Percentiles rank a stretch among this genome's conserved stretches.
Evolutionary conservation across 1,140 invertebrate species (phyloP).

Genomic region (Drosophila eugracilis): DNA sequence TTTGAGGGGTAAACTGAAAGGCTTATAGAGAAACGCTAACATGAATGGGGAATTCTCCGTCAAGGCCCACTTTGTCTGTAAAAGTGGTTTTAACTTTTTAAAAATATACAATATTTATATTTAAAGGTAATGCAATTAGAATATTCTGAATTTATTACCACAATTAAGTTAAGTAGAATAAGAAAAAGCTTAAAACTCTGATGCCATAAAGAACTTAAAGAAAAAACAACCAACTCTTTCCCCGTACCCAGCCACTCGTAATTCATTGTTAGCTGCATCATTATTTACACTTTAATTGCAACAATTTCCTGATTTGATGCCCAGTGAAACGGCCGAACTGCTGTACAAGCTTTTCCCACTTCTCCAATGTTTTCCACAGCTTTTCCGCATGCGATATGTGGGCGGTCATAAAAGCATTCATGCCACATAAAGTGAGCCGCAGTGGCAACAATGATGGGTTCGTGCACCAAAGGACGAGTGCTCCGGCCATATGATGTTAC

Average conservation of each 20-base stretch:
- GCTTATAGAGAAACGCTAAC: background rate
- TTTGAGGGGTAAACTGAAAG: constrained; percentile 9
- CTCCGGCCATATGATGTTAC: constrained; percentile 52
- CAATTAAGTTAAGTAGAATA: background rate
- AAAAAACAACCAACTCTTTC: background rate
- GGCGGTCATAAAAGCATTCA: constrained; percentile 57
- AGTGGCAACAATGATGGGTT: constrained; percentile 48
- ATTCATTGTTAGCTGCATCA: constrained; percentile 62
- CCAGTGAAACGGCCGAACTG: constrained; percentile 1
- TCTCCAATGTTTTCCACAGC: constrained; percentile 2
- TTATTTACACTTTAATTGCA: constrained; percentile 77
- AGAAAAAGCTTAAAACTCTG: background rate
- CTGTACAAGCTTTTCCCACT: constrained; percentile 10
- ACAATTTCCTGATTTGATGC: constrained; percentile 69
- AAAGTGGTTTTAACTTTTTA: too few relatives aligned
- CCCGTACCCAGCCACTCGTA: constrained; percentile 3
- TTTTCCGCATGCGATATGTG: constrained; percentile 10
- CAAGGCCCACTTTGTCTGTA: background rate
- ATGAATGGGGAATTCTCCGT: background rate
- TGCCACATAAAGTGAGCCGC: constrained; percentile 61
- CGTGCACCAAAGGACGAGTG: constrained; percentile 28
- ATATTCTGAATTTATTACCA: too few relatives aligned
- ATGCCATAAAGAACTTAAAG: background rate
- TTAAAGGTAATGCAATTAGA: too few relatives aligned
- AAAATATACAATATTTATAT: too few relatives aligned